Base-by-base conservation (phyloP, 2,113 vertebrate species). In the Thamnaconus septentrionalis region DNA sequence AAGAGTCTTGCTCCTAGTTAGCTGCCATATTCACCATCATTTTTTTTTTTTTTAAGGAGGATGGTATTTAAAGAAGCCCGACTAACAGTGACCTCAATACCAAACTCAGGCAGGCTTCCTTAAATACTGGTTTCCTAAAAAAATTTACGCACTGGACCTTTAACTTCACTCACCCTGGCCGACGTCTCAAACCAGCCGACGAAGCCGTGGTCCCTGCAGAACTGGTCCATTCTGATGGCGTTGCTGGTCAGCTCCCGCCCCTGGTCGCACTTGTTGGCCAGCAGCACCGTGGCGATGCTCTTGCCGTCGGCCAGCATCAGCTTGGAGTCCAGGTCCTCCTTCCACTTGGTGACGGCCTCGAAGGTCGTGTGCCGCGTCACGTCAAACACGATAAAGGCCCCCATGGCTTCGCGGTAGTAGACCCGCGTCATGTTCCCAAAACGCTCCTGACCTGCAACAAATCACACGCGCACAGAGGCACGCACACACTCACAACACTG, bases 381-480 rank as follows among this genome's bases (percentile, higher is more conserved):
- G 31, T 94, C 93, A 10, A 91, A 94, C 57, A 93, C 92, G 5
- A 94, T 92, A 73, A 94, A 80, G 6, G 92, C 93, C 11, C 93
- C 93, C 76, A 93, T 90, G 56, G 93, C 93, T 71, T 94, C 93
- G 9, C 92, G 88, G 85, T 94, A 94, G 83, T 94, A 94, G 6
- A 94, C 91, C 0, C 93, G 80, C 0, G 92, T 94, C 93, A 94
- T 94, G 88, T 94, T 94, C 43, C 93, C 93, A 56, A 93, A 94
- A 4, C 93, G 88, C 50, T 94, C 93, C 78, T 94, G 93, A 58
- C 93, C 93, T 94, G 82, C 0, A 66, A 57, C 9, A 18, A 45
- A 62, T 46, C 66, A 31, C 61, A 50, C 48, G 10, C 54, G 56
- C 43, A 71, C 39, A 60, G 40, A 59, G n/a, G 60, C 68, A 55